Evolutionary conservation across 2,797 vertebrate genomes (phyloP), one percentile per base, ranked within the genome.

Genomic region (Psittacula derbiana): DNA sequence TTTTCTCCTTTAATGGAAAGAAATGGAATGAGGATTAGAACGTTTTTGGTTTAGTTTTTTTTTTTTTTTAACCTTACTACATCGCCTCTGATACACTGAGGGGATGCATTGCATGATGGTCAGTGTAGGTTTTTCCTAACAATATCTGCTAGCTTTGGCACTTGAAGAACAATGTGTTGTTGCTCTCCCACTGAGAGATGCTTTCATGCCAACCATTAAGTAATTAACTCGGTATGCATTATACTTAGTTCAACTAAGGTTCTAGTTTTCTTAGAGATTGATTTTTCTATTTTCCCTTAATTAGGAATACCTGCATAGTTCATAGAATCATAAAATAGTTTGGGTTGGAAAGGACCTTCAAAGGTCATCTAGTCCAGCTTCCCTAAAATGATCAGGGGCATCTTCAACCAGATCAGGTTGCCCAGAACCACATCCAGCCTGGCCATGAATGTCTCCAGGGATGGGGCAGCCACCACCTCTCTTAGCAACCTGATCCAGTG

Each of bases 1-100:
- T 86, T 93, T 92, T 95, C 43, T 94, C 93, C 92, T 96, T 94
- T 95, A 92, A 96, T 95, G 92, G 86, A 86, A 90, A 95, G 30
- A 92, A 82, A 85, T 33, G 36, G 46, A 93, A 75, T 47, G 50
- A 66, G 61, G 76, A 67, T 90, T 92, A 62, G 58, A 84, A 50
- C 11, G 7, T 72, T 4, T 18, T 43, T 9, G 12, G 70, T 86
- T 12, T 21, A 10, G 36, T 36, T 36, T 36, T 44, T 12, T 46
- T 21, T 84, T 61, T 88, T 91, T 47, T 66, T 3, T 24, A 90
- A 52, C 31, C 30, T 85, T 49, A 36, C 73, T 88, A 55, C 44
- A 53, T 49, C 46, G 20, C 40, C 65, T 62, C 24, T 91, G 57
- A 16, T 90, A 62, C 66, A 46, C 46, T 36, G 86, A 65, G 25